Percentiles rank a stretch among this genome's conserved stretches.
These are phyloP conservation scores for Poecile montanus DNA, from an alignment of 2,797 vertebrate species.

Conservation along the genomic window DNA sequence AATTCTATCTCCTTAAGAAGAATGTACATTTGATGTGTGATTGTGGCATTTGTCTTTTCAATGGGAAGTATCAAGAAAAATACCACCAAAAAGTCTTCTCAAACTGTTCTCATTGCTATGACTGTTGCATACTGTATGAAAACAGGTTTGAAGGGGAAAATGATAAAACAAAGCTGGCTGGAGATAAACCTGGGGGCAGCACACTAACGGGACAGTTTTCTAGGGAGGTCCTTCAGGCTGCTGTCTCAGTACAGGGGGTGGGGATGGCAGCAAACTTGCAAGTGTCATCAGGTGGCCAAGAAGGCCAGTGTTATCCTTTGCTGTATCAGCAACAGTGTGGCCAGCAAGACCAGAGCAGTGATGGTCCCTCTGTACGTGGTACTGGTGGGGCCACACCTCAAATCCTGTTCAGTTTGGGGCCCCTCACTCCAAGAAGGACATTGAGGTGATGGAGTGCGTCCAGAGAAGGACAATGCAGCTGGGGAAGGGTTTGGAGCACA, in stretches of 20 bases:
- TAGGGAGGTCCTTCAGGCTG: neutral
- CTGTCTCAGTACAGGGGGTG: neutral
- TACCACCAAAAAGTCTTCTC: neutral
- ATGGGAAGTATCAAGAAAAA: neutral
- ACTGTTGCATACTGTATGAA: neutral
- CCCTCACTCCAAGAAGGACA: neutral
- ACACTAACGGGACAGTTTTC: neutral
- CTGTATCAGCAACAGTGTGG: neutral
- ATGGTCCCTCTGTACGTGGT: rapidly evolving
- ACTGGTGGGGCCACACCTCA: neutral
- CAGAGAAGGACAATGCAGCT: rapidly evolving
- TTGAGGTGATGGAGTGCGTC: rapidly evolving
- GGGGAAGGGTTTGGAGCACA: neutral
- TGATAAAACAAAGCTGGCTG: neutral
- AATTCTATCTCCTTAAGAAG: neutral
- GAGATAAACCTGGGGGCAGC: neutral
- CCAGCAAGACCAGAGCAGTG: neutral
- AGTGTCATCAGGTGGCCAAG: neutral
- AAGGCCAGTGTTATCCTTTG: neutral
- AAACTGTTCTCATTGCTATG: neutral
- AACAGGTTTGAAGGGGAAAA: neutral
- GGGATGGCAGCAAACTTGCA: neutral
- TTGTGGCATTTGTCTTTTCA: neutral
- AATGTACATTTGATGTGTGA: neutral
- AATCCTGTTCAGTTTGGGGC: neutral